These are phyloP conservation scores for Idaea biselata DNA, from an alignment of 2,888 invertebrate genomes.

Conservation along the genomic window DNA sequence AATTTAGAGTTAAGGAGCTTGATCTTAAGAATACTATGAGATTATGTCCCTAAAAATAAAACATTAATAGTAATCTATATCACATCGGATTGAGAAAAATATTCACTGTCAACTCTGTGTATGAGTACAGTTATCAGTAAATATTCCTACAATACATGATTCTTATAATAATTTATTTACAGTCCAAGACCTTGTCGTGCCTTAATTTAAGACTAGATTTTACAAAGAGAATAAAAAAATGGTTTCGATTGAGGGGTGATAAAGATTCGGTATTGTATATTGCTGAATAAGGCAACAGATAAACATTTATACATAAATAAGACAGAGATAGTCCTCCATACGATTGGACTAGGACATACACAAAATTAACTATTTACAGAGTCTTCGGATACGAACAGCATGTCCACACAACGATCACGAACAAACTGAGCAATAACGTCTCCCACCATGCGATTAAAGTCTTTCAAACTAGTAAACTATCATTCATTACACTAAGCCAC, in stretches of 20 bases:
- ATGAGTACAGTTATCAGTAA: slow-evolving; percentile 50
- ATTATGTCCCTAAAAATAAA: slow-evolving; percentile 63
- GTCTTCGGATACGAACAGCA: slow-evolving; percentile 41
- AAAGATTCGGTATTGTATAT: slow-evolving; percentile 42
- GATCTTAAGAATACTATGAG: slow-evolving; percentile 54
- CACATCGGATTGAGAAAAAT: slow-evolving; percentile 68
- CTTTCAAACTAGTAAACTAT: slow-evolving; percentile 23
- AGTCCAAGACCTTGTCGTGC: slow-evolving; percentile 68
- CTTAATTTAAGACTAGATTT: slow-evolving; percentile 80
- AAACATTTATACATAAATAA: slow-evolving; percentile 43
- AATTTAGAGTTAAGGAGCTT: slow-evolving; percentile 44
- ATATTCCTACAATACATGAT: slow-evolving; percentile 62
- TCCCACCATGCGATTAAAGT: slow-evolving; percentile 20
- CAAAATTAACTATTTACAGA: slow-evolving; percentile 46
- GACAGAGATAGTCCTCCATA: slow-evolving; percentile 38
- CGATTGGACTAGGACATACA: slow-evolving; percentile 37
- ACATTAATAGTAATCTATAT: slow-evolving; percentile 66
- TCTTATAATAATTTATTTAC: slow-evolving; percentile 69
- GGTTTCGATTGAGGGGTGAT: slow-evolving; percentile 49
- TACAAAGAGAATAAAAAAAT: slow-evolving; percentile 67
- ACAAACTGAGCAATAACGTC: slow-evolving; percentile 36
- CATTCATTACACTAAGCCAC: background rate
- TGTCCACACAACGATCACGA: slow-evolving; percentile 31
- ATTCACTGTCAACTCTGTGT: slow-evolving; percentile 55
- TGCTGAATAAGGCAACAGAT: slow-evolving; percentile 47